A percentile compares a stretch with the other conserved stretches of the same genome.
Conservation (phyloP, 2,888 invertebrate species). For the Dryocosmus kuriphilus region DNA sequence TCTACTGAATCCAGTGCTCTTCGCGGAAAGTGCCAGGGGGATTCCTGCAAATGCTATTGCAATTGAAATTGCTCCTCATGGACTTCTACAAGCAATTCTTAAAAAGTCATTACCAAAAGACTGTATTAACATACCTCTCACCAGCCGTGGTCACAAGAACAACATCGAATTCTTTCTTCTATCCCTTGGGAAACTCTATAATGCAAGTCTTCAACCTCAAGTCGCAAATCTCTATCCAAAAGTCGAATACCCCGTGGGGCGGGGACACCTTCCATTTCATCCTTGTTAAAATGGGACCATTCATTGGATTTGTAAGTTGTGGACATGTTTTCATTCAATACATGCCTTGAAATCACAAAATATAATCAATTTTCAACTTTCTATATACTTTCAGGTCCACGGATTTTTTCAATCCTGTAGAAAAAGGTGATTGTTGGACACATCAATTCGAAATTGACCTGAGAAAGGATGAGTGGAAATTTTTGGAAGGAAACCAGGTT, state of each 20-base stretch:
- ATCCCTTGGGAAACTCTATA: slow-evolving; percentile 79
- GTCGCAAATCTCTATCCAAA: slow-evolving; percentile 79
- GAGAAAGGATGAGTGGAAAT: slow-evolving; percentile 72
- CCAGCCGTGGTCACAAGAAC: slow-evolving; percentile 80
- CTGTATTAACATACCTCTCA: slow-evolving; percentile 87
- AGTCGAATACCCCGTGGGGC: slow-evolving; percentile 79
- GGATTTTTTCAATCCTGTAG: slow-evolving; percentile 69
- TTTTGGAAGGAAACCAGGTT: slow-evolving; percentile 79
- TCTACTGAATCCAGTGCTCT: slow-evolving; percentile 83
- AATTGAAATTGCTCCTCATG: slow-evolving; percentile 94
- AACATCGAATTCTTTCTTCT: slow-evolving; percentile 72
- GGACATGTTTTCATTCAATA: background rate
- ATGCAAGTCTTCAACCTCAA: slow-evolving; percentile 79
- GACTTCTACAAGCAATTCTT: slow-evolving; percentile 91
- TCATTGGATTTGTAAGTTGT: slow-evolving; percentile 49
- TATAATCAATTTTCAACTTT: background rate
- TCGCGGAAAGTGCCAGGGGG: slow-evolving; percentile 90
- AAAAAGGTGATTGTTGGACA: slow-evolving; percentile 57
- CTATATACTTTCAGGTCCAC: slow-evolving; percentile 71
- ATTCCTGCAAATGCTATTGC: slow-evolving; percentile 90
- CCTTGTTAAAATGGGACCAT: slow-evolving; percentile 66
- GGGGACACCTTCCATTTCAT: slow-evolving; percentile 81
- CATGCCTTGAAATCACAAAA: too few species aligned
- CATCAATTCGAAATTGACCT: slow-evolving; percentile 65
- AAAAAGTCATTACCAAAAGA: slow-evolving; percentile 85